A percentile compares a stretch with the other conserved stretches of the same genome.
Conservation (phyloP, 2,797 vertebrate genomes). For the Odontamblyopus rebecca region DNA sequence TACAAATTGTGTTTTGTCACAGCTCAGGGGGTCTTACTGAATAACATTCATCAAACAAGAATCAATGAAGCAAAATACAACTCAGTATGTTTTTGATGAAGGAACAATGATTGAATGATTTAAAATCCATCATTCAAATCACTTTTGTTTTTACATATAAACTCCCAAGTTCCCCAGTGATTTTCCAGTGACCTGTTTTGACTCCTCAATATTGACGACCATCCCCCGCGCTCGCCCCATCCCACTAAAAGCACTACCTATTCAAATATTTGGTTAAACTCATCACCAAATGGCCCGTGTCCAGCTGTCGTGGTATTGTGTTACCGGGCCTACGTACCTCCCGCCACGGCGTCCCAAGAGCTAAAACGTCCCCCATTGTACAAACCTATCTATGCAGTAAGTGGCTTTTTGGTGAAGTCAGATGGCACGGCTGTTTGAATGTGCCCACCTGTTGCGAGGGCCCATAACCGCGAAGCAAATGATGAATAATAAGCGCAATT, state of each 20-base stretch:
- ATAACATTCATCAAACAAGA: background rate
- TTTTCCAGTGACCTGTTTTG: background rate
- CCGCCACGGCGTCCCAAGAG: background rate
- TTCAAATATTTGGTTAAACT: constrained; percentile 8
- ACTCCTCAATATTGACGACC: constrained; percentile 1
- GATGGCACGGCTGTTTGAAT: constrained; percentile 22
- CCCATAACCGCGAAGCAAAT: constrained; percentile 28
- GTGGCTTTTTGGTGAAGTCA: constrained; percentile 28
- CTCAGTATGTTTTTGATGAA: background rate
- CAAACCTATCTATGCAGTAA: constrained; percentile 34
- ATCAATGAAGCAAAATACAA: background rate
- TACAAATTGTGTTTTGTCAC: background rate
- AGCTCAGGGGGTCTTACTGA: background rate
- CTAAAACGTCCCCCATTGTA: constrained; percentile 7
- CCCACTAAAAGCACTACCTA: background rate
- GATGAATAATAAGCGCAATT: constrained; percentile 43
- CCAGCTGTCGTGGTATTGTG: constrained; percentile 8
- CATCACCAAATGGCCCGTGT: background rate
- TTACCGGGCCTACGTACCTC: background rate
- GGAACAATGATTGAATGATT: background rate
- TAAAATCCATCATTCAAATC: background rate
- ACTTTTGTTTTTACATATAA: background rate
- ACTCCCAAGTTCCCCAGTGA: background rate
- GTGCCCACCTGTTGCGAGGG: constrained; percentile 39
- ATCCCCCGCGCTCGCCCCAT: background rate